Evolutionary conservation across 2,113 vertebrate genomes (phyloP).

Genomic region (Dromaius novaehollandiae): DNA sequence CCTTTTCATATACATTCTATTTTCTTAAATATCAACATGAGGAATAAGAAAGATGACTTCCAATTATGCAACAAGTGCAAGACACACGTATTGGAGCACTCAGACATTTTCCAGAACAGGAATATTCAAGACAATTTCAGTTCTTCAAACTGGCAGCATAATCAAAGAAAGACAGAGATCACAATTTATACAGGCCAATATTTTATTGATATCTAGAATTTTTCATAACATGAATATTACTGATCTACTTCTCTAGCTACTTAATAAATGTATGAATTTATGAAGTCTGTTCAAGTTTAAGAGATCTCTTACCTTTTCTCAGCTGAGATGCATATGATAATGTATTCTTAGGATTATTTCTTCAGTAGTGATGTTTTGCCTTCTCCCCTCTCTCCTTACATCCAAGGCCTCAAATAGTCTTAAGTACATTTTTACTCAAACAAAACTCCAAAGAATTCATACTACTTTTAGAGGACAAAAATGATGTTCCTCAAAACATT

Average conservation of each 20-base stretch:
- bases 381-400: background rate
- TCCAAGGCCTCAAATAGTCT: background rate
- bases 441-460: background rate
- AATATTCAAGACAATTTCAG: background rate
- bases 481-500: background rate
- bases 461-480: background rate
- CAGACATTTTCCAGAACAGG: background rate
- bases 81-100: background rate
- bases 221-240: background rate
- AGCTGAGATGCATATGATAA: background rate
- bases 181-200: background rate
- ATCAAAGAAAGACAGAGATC: background rate
- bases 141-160: background rate
- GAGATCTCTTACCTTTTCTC: background rate
- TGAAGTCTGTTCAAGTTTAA: background rate
- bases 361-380: background rate
- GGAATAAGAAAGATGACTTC: background rate
- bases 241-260: background rate
- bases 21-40: background rate
- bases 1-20: background rate
- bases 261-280: background rate
- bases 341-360: background rate
- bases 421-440: background rate
- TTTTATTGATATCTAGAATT: slow-evolving; percentile 25
- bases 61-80: background rate